A percentile compares a stretch with the other conserved stretches of the same genome.
Conservation (phyloP, 2,797 vertebrate genomes). For the Heliangelus exortis region DNA sequence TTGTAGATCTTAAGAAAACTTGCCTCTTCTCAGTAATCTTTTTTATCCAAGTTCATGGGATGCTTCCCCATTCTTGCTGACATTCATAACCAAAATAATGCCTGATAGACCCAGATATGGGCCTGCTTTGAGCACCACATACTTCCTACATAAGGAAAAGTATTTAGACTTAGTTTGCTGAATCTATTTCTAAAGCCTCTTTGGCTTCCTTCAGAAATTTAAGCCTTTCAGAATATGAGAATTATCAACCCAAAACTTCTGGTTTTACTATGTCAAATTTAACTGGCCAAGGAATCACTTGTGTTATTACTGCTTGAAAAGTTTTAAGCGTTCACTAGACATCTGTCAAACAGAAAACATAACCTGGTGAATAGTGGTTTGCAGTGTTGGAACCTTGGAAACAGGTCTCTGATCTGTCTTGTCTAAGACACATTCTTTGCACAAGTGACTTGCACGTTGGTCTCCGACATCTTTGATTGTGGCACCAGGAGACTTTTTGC, state of each 20-base stretch:
- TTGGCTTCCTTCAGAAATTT: not conserved
- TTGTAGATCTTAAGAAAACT: not conserved
- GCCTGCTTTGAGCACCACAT: not conserved
- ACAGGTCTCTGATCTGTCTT: not conserved
- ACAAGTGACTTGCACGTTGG: not conserved
- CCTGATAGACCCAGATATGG: not conserved
- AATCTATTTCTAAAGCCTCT: not conserved
- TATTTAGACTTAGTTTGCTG: not conserved
- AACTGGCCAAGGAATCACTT: not conserved
- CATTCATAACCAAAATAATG: not conserved
- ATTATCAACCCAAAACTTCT: not conserved
- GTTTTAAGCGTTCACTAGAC: not conserved
- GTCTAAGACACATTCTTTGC: not conserved
- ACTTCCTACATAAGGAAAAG: not conserved
- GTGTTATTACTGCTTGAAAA: not conserved
- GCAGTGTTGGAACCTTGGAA: not conserved
- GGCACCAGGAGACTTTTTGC: not conserved
- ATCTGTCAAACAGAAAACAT: not conserved
- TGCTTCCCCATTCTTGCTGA: not conserved
- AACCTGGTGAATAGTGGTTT: not conserved
- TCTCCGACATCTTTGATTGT: not conserved
- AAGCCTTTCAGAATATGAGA: not conserved
- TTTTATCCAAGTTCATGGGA: not conserved
- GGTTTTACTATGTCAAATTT: not conserved
- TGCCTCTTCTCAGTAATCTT: not conserved